A percentile compares a stretch with the other conserved stretches of the same genome.
These are phyloP conservation scores for Hybos culiciformis DNA, from an alignment of 2,888 invertebrate genomes.

Conservation along the genomic window DNA sequence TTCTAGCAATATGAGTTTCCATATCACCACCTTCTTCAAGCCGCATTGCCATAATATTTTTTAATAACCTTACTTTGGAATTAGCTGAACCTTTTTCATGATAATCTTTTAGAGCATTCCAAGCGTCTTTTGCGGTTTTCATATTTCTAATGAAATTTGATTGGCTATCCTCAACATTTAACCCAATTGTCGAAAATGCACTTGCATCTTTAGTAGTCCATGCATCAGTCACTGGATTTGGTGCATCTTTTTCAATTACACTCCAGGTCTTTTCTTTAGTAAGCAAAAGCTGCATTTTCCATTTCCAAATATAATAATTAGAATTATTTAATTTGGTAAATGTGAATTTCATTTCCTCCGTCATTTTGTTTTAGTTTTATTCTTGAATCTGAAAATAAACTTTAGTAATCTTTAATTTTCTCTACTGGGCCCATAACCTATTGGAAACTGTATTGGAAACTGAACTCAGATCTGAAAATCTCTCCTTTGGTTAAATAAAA, in stretches of 20 bases:
- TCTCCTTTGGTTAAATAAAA: too few relatives aligned
- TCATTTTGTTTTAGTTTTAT: not conserved
- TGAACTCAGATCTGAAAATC: too few relatives aligned
- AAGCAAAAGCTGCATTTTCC: constrained; percentile 7
- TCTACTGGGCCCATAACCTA: constrained; percentile 4
- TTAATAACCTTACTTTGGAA: too few relatives aligned
- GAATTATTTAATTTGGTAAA: constrained; percentile 5
- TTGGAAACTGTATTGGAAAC: too few relatives aligned
- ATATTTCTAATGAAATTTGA: not conserved
- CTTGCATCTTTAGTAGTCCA: not conserved
- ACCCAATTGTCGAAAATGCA: not conserved
- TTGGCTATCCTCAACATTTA: not conserved
- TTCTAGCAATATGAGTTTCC: not conserved
- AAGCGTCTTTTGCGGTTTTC: not conserved
- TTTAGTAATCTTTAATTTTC: too few relatives aligned
- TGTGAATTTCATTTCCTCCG: not conserved
- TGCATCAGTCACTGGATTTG: not conserved
- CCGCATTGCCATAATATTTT: not conserved
- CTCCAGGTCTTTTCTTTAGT: constrained; percentile 8
- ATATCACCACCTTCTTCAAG: not conserved
- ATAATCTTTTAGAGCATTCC: too few relatives aligned
- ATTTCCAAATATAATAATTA: constrained; percentile 10
- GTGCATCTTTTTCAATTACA: not conserved
- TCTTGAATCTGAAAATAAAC: not conserved
- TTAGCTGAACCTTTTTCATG: too few relatives aligned